phyloP scores from a whole-genome alignment of 2,113 vertebrate genomes.

The Rhineura floridana region DNA sequence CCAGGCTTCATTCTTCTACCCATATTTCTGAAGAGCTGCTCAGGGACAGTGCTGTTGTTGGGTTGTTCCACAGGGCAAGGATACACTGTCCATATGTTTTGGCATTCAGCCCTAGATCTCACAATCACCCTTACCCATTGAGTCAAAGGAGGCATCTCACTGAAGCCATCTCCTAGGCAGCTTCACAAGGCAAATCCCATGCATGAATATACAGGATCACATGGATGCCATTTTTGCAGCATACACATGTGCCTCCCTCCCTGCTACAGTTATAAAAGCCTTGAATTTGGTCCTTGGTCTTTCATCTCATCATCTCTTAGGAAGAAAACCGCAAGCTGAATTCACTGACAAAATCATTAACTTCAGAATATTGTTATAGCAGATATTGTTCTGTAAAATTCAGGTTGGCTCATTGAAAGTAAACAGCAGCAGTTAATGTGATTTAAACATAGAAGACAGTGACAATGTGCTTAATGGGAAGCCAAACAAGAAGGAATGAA shows the following conservation, averaged over 20 bases:
- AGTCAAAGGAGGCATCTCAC: background rate
- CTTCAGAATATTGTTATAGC: conserved; percentile 42
- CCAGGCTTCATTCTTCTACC: background rate
- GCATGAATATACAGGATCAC: background rate
- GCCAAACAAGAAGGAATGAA: conserved; percentile 30
- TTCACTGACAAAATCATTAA: conserved; percentile 43
- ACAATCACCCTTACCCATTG: background rate
- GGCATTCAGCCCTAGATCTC: background rate
- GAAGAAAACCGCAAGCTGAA: conserved; percentile 27
- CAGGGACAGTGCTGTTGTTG: background rate
- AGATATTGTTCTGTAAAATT: conserved; percentile 48
- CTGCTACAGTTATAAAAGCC: background rate
- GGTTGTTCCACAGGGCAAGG: background rate
- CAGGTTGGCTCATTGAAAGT: conserved; percentile 25
- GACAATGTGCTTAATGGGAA: conserved; percentile 61
- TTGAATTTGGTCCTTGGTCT: conserved; percentile 2
- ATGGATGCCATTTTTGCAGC: background rate
- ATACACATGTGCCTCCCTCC: background rate
- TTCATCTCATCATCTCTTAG: conserved; percentile 18
- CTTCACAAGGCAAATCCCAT: background rate
- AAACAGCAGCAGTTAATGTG: conserved; percentile 46
- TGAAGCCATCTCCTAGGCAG: background rate
- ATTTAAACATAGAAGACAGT: conserved; percentile 51
- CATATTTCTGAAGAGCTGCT: background rate
- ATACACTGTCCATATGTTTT: background rate